phyloP scores from a whole-genome alignment of 2,888 invertebrate species.

The Osmoderma eremita region DNA sequence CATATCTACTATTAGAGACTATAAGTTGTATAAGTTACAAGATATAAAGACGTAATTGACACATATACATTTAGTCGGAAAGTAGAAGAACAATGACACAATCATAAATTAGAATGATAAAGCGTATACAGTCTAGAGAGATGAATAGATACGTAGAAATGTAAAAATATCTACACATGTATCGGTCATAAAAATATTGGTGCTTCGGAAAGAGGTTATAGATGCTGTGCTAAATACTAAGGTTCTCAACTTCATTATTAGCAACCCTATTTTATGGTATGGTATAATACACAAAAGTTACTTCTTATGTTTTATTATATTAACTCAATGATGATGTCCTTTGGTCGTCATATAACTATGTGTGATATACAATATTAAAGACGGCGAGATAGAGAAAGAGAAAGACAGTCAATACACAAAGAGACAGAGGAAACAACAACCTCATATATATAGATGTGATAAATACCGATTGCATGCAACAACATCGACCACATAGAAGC shows the following conservation, averaged over 20 bases:
- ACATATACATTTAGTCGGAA: slow-evolving; percentile 46
- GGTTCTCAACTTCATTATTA: not conserved
- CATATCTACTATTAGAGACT: no score
- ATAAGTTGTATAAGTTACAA: no score
- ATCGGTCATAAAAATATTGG: slow-evolving; percentile 4
- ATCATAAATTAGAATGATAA: slow-evolving; percentile 4
- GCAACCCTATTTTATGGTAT: not conserved
- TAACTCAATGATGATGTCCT: not conserved
- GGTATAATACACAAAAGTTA: not conserved
- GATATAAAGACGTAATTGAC: slow-evolving; percentile 49
- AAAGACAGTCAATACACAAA: slow-evolving; percentile 51
- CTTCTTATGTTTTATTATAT: slow-evolving; percentile 2
- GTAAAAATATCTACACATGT: not conserved
- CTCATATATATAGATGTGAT: slow-evolving; percentile 54
- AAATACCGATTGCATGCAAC: slow-evolving; percentile 57
- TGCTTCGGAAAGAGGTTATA: slow-evolving; percentile 31
- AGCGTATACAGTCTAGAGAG: slow-evolving; percentile 4
- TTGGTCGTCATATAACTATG: slow-evolving; percentile 22
- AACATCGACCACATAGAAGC: slow-evolving; percentile 52
- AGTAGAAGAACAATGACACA: slow-evolving; percentile 8
- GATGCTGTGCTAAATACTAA: slow-evolving; percentile 37
- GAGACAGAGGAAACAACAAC: slow-evolving; percentile 63
- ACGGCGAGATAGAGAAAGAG: slow-evolving; percentile 45
- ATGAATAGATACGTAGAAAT: slow-evolving; percentile 9
- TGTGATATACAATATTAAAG: slow-evolving; percentile 37